Conservation (phyloP, 2,113 vertebrate genomes). For the Scolopax mira region DNA sequence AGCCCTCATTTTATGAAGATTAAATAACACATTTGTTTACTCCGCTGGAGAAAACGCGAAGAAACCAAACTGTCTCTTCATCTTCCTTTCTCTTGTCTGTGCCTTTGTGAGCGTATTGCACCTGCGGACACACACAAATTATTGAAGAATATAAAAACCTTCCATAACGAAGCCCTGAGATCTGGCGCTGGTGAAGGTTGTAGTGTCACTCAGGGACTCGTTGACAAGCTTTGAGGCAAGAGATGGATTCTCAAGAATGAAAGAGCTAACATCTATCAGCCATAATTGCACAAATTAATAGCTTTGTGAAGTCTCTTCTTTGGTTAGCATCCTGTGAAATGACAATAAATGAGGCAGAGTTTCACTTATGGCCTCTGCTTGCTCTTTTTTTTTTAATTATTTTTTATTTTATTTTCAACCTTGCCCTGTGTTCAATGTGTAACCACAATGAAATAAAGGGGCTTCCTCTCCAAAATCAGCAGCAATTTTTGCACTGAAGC, state of each 20-base stretch:
- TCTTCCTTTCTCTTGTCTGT: not conserved
- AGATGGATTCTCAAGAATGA: not conserved
- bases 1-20: not conserved
- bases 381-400: not conserved
- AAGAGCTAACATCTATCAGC: slow-evolving; percentile 43
- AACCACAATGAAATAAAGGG: not conserved
- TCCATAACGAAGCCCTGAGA: not conserved
- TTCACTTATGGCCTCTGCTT: not conserved
- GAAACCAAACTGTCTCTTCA: not conserved
- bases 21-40: not conserved
- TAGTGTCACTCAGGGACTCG: slow-evolving; percentile 40
- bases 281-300: slow-evolving; percentile 61
- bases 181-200: not conserved
- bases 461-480: not conserved
- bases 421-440: not conserved
- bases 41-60: not conserved
- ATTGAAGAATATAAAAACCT: not conserved
- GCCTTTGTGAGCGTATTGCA: not conserved
- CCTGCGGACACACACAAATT: slow-evolving; percentile 1
- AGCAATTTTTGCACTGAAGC: not conserved
- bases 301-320: slow-evolving; percentile 18
- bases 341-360: not conserved
- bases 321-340: slow-evolving; percentile 36
- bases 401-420: not conserved
- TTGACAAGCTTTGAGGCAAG: slow-evolving; percentile 31